A percentile compares a stretch with the other conserved stretches of the same genome.
Evolutionary conservation across 2,888 invertebrate genomes (phyloP).

Genomic region (Tetheella fluctuosa): DNA sequence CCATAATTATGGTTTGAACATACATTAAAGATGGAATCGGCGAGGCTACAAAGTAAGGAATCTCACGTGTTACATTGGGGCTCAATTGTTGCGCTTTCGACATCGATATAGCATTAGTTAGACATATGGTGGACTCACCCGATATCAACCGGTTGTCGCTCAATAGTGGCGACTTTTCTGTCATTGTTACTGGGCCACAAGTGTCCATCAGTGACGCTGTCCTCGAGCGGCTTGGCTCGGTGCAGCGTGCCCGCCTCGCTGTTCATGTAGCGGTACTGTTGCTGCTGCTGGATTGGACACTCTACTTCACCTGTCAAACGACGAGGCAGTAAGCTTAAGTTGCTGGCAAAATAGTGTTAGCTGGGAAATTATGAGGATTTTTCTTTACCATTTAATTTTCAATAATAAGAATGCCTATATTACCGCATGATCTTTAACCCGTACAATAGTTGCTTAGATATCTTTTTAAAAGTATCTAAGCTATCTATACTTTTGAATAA

Average conservation of each 20-base stretch:
- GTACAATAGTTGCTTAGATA: too few relatives aligned
- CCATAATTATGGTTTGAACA: too few relatives aligned
- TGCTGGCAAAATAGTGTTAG: not conserved
- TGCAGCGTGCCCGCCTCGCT: conserved; percentile 80
- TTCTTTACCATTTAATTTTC: too few relatives aligned
- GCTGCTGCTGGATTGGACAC: conserved; percentile 82
- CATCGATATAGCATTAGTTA: not conserved
- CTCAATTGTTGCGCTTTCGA: too few relatives aligned
- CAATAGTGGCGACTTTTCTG: conserved; percentile 76
- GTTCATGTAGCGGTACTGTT: conserved; percentile 83
- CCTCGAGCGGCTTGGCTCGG: conserved; percentile 77
- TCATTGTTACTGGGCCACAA: conserved; percentile 81
- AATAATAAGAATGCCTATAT: too few relatives aligned
- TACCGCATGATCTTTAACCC: too few relatives aligned
- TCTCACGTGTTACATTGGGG: too few relatives aligned
- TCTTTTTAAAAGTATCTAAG: too few relatives aligned
- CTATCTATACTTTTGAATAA: too few relatives aligned
- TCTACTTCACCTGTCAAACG: conserved; percentile 77
- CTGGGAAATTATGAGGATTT: too few relatives aligned
- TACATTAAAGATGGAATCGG: too few relatives aligned
- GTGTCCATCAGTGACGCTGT: conserved; percentile 79
- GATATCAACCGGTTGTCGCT: conserved; percentile 78
- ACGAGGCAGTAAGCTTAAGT: not conserved
- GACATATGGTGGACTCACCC: conserved; percentile 51
- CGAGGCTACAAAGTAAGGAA: too few relatives aligned